Evolutionary conservation across 2,113 vertebrate genomes (phyloP).

Genomic region (Crotalus tigris): DNA sequence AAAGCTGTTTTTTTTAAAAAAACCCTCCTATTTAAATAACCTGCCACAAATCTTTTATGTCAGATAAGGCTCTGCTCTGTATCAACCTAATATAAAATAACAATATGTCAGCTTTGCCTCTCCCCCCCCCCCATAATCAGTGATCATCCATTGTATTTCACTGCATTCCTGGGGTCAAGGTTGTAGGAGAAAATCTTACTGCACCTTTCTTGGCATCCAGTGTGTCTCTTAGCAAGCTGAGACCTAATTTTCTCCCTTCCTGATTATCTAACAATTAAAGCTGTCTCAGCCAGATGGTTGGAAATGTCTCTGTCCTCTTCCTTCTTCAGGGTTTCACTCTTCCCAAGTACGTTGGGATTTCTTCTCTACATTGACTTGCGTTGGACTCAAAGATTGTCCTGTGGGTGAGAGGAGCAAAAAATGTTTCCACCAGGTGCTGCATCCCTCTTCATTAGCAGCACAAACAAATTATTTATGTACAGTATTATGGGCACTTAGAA

Average conservation of each 20-base stretch:
- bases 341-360: not conserved
- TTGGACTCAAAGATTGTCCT: not conserved
- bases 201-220: accelerated
- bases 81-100: not conserved
- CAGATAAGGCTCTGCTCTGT: not conserved
- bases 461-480: not conserved
- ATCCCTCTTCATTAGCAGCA: constrained; percentile 14
- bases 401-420: not conserved
- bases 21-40: not conserved
- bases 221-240: not conserved
- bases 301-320: constrained; percentile 13
- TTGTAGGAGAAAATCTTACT: not conserved
- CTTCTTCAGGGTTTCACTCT: constrained; percentile 36
- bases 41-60: not conserved
- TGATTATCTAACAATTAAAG: constrained; percentile 50
- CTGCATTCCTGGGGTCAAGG: not conserved
- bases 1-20: not conserved
- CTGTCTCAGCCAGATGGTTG: not conserved
- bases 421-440: not conserved
- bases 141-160: not conserved
- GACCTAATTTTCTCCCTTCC: constrained; percentile 24
- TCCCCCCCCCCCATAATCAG: not conserved
- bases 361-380: not conserved
- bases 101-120: not conserved
- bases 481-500: not conserved